Conservation (phyloP, 2,113 vertebrate species). For the Pachyramphus minor region DNA sequence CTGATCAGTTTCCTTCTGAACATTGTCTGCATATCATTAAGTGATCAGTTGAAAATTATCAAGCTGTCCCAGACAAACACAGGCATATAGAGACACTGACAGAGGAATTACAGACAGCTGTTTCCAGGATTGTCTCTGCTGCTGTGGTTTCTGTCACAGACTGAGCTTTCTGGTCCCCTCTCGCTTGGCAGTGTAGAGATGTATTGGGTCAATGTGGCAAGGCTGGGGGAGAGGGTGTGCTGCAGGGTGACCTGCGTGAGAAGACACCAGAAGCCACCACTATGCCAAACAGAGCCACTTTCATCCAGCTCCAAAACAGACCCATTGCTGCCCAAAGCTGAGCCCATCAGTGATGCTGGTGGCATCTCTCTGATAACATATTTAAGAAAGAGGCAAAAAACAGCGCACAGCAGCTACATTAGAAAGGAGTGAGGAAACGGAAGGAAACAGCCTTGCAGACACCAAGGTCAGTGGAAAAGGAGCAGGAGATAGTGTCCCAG, state of each 20-base stretch:
- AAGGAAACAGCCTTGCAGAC: background rate
- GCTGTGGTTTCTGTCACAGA: background rate
- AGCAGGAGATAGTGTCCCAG: background rate
- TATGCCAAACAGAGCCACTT: background rate
- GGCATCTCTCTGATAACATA: background rate
- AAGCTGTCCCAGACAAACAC: background rate
- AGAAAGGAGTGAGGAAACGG: background rate
- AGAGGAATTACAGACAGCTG: background rate
- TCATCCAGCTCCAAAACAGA: background rate
- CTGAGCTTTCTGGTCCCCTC: background rate
- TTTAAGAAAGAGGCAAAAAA: background rate
- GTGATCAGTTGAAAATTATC: background rate
- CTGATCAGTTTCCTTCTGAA: background rate
- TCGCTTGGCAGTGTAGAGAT: background rate
- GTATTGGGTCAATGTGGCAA: background rate
- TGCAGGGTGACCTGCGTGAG: background rate
- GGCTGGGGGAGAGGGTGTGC: background rate
- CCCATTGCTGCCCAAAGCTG: background rate
- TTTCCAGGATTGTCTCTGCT: fast-evolving
- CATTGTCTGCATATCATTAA: background rate
- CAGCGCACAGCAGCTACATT: background rate
- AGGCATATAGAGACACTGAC: fast-evolving
- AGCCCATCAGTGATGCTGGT: background rate
- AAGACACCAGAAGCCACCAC: background rate
- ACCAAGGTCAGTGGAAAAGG: background rate